Conservation (phyloP, 2,113 vertebrate genomes). For the Catharus fuscescens region DNA sequence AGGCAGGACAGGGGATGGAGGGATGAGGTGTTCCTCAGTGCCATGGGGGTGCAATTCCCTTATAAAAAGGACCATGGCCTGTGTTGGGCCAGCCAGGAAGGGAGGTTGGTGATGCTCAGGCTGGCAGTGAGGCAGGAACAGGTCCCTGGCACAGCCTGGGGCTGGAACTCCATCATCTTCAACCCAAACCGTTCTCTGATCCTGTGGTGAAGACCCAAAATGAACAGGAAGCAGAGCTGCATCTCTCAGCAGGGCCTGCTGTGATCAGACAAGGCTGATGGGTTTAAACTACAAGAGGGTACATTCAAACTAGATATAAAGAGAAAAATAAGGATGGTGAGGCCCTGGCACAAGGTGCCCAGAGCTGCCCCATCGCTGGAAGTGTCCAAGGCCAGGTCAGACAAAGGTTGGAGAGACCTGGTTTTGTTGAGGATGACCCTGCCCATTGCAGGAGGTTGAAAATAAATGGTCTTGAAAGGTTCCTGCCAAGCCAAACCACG, state of each 20-base stretch:
- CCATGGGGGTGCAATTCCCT: neutral
- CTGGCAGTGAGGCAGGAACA: neutral
- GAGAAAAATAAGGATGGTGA: fast-evolving
- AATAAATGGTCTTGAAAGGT: neutral
- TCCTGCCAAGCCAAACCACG: neutral
- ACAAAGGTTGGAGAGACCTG: fast-evolving
- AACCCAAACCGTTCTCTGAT: neutral
- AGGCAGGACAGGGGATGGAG: neutral
- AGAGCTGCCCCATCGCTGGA: neutral
- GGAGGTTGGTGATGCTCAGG: neutral
- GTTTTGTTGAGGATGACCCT: neutral
- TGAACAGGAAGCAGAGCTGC: neutral
- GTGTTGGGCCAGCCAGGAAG: neutral
- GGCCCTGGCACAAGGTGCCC: neutral
- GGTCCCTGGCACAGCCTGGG: neutral
- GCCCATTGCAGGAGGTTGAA: neutral
- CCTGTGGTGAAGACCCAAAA: neutral
- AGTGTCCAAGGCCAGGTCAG: neutral
- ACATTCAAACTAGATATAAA: neutral
- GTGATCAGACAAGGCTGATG: neutral
- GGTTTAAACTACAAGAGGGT: neutral
- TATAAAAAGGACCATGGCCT: neutral
- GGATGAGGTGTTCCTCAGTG: neutral
- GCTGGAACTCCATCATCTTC: fast-evolving
- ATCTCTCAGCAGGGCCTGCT: neutral